Base-by-base conservation (phyloP, 2,888 invertebrate genomes). In the Stenichneumon culpator region DNA sequence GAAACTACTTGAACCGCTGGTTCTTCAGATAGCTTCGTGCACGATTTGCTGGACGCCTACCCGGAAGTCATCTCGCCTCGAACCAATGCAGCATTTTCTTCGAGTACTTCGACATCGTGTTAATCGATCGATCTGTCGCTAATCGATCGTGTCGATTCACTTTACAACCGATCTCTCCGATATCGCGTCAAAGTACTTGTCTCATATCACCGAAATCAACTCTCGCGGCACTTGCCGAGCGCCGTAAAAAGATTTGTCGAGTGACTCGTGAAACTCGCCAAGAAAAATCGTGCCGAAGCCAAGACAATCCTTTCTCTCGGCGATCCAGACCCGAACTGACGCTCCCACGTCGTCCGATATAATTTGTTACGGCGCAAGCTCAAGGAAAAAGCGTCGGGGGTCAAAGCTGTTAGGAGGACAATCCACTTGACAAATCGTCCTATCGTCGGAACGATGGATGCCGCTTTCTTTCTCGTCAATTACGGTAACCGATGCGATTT, bases 371-470 rank as follows among this genome's bases (percentile, higher is more conserved):
- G 50, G 57, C 65, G 63, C 6, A 74, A 74, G 47, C 50, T 75
- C 22, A 22, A 70, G 52, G 19, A 25, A 77, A 77, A 63, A 63
- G 3, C 14, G 22, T 7, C 39, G 52, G n/a, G 4, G 22, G 39
- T 54, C 52, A 52, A n/a, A 67, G 36, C 22, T n/a, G 32, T 32
- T 50, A 4, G 32, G 67, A 77, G 67, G 52, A 36, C 65, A 36
- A 16, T 77, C 39, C 67, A 75, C 67, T 50, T 25, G 67, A 52
- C 67, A 67, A 77, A 67, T 77, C 39, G 67, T 67, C 54, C 52
- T 7, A 22, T 25, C 36, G 50, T 72, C 52, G 72, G 25, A 65
- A 65, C 36, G 36, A 36, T 22, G 28, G 28, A 57, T 32, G 22
- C 28, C 22, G 50, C 5, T 52, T 16, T 52, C 39, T 32, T 72